phyloP scores from a whole-genome alignment of 2,113 vertebrate species.

The Prolemur simus region DNA sequence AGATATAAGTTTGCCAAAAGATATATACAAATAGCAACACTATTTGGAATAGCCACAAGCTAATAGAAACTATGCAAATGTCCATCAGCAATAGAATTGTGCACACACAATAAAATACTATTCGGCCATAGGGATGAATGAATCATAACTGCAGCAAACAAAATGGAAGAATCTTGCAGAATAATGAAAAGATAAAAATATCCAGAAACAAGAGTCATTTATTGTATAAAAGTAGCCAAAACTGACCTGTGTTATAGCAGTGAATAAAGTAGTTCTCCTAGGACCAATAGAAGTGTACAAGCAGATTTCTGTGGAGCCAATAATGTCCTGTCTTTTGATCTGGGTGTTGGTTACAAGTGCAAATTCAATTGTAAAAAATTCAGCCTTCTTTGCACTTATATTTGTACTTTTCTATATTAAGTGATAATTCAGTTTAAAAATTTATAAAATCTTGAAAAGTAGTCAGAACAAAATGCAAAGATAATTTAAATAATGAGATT shows the following conservation, averaged over 20 bases:
- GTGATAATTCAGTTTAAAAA: neutral
- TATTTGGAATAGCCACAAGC: neutral
- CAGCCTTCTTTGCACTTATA: neutral
- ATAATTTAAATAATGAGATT: neutral
- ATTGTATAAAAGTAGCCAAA: neutral
- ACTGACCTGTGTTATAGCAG: neutral
- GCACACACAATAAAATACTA: neutral
- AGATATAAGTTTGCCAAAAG: neutral
- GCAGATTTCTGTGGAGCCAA: neutral
- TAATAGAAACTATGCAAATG: neutral
- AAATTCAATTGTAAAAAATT: neutral
- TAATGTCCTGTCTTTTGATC: neutral
- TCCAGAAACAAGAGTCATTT: neutral
- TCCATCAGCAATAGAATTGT: neutral
- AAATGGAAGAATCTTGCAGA: neutral
- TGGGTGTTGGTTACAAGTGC: neutral
- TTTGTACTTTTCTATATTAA: neutral
- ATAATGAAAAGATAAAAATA: neutral
- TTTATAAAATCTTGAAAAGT: neutral
- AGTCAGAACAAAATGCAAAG: neutral
- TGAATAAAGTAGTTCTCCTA: neutral
- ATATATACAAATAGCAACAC: neutral
- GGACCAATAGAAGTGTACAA: neutral
- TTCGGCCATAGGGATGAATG: neutral
- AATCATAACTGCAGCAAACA: neutral